Percentiles rank a stretch among this genome's conserved stretches.
Evolutionary conservation across 2,113 vertebrate species (phyloP).

Genomic region (Manacus vitellinus): DNA sequence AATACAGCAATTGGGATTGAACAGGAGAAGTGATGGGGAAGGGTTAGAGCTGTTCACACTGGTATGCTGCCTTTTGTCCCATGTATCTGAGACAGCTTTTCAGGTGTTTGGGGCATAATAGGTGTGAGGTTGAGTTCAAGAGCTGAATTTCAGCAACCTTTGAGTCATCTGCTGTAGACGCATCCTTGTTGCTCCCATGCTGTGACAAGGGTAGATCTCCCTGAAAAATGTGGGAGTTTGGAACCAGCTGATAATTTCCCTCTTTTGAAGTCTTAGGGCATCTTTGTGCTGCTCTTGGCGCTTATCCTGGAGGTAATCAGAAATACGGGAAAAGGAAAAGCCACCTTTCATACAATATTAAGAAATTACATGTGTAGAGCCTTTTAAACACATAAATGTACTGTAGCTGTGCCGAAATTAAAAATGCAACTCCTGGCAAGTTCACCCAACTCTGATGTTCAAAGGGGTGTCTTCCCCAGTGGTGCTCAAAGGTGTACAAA

Average conservation of each 20-base stretch:
- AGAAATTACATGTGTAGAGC: not conserved
- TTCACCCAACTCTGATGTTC: not conserved
- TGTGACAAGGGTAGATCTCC: not conserved
- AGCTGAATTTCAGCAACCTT: not conserved
- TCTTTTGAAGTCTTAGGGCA: not conserved
- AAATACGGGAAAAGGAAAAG: not conserved
- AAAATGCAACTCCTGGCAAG: not conserved
- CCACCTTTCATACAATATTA: not conserved
- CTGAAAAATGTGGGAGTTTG: not conserved
- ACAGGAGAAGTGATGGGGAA: not conserved
- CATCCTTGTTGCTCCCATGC: not conserved
- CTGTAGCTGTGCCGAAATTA: conserved; percentile 23
- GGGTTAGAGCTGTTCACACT: not conserved
- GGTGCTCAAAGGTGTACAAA: not conserved
- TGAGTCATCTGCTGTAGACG: not conserved
- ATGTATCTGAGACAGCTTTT: not conserved
- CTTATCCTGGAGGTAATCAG: not conserved
- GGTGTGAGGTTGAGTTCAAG: not conserved
- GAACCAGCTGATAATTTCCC: not conserved
- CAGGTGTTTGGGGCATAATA: not conserved
- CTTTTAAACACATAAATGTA: not conserved
- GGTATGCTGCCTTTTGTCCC: not conserved
- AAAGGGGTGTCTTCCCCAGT: not conserved
- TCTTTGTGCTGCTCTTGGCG: not conserved
- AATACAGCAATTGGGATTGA: not conserved